Evolutionary conservation across 2,797 vertebrate species (phyloP).

Genomic region (Emydoidea blandingii): DNA sequence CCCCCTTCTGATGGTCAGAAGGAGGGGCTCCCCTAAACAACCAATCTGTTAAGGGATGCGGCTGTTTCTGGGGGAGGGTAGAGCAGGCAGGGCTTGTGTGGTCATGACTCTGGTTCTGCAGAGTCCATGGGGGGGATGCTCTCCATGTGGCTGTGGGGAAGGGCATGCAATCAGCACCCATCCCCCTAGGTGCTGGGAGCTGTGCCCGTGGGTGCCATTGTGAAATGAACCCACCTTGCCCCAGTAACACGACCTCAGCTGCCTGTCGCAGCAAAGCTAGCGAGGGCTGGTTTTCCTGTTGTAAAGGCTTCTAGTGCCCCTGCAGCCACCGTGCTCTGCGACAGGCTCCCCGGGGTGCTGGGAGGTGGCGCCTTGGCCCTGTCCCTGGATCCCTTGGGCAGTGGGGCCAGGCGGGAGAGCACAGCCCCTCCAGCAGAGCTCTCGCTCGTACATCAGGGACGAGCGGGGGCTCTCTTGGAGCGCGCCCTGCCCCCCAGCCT

Average conservation of each 20-base stretch:
- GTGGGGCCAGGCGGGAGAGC: not conserved
- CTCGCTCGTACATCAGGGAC: not conserved
- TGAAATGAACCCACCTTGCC: not conserved
- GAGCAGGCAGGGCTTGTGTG: not conserved
- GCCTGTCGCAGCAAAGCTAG: not conserved
- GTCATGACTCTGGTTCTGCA: not conserved
- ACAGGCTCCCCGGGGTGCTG: no score
- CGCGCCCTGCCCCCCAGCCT: rapidly evolving
- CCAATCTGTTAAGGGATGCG: not conserved
- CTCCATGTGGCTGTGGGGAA: not conserved
- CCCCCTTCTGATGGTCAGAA: not conserved
- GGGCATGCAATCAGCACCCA: not conserved
- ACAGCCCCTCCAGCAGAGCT: not conserved
- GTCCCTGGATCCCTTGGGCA: not conserved
- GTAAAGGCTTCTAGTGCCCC: rapidly evolving
- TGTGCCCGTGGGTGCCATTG: no score
- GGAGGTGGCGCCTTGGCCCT: no score
- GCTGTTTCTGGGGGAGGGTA: not conserved
- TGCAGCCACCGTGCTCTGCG: not conserved
- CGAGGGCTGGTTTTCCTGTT: not conserved
- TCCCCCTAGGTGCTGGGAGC: not conserved
- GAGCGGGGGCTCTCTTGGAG: not conserved
- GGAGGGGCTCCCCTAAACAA: not conserved
- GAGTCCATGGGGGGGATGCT: not conserved
- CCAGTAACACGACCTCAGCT: no score